Evolutionary conservation across 2,113 vertebrate genomes (phyloP), one percentile per base, ranked within the genome.

Genomic region (Psittacus erithacus): DNA sequence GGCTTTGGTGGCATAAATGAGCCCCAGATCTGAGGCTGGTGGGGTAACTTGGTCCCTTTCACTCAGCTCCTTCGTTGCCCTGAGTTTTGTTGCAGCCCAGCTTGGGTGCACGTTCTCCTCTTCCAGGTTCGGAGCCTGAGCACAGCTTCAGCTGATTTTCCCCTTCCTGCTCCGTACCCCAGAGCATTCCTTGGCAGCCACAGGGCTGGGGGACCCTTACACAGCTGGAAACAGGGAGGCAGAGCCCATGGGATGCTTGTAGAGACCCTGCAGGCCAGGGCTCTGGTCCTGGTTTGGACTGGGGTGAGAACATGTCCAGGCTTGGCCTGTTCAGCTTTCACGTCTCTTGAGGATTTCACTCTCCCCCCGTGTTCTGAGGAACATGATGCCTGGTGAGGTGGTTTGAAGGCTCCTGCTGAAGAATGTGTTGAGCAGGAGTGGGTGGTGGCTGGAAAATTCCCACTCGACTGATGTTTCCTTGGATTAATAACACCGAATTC

Each of bases 51-150:
- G 29, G 11, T 22, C 52, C 60, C n/a, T 55, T 52, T 41, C 35
- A 6, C 28, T n/a, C 38, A 15, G 25, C 67, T 31, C 23, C 1
- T 1, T 35, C 1, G 0, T 7, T 4, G 35, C 16, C 0, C 49
- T 5, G 57, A 59, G 65, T 31, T 33, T 19, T 20, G 12, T 17
- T 24, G 27, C 4, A 41, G 60, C 35, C 6, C 41, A 10, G 38
- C 64, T 19, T 8, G 0, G 17, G 11, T 5, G 1, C 16, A 0
- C 0, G 0, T 41, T 76, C 17, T 31, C 65, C 28, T 16, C 9
- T 27, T 15, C 4, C 12, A 17, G 17, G 8, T 41, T 52, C 6
- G 4, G 44, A 11, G 28, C 9, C 52, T 20, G 9, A 6, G 52
- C 18, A 4, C 10, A 3, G 23, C 6, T n/a, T 57, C 17, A 4